Percentiles rank a stretch among this genome's conserved stretches.
phyloP scores from a whole-genome alignment of 2,888 invertebrate genomes.

The Campoplex nolae region DNA sequence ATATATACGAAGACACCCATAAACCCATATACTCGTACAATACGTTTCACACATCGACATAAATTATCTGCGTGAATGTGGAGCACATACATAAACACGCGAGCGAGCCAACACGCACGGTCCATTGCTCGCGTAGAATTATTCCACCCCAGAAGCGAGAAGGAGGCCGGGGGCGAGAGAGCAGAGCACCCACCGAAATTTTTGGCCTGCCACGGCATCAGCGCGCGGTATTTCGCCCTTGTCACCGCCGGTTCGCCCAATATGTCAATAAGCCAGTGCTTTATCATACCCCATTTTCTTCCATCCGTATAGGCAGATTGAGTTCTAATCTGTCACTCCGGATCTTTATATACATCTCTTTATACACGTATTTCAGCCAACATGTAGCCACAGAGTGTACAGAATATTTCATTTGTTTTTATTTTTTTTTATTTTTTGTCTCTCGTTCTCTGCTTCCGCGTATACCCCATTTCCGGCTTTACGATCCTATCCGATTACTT shows the following conservation, averaged over 20 bases:
- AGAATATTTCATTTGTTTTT: neutral
- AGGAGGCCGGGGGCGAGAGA: neutral
- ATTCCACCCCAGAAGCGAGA: constrained; percentile 10
- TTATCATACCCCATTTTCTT: constrained; percentile 10
- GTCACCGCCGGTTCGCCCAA: constrained; percentile 17
- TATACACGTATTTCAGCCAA: neutral
- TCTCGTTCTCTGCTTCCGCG: neutral
- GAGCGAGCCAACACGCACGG: constrained; percentile 21
- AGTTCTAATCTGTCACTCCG: neutral
- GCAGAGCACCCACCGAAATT: constrained; percentile 16
- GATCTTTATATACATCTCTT: neutral
- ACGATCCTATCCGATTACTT: neutral
- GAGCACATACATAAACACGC: neutral
- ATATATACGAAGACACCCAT: neutral
- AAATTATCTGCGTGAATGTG: neutral
- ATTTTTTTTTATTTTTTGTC: neutral
- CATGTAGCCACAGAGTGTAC: neutral
- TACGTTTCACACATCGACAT: neutral
- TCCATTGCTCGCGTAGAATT: constrained; percentile 39
- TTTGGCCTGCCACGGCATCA: constrained; percentile 32
- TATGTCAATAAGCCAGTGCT: constrained; percentile 25
- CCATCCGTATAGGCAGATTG: neutral
- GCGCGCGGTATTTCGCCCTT: constrained; percentile 29
- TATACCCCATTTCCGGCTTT: neutral
- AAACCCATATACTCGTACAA: neutral